A percentile compares a stretch with the other conserved stretches of the same genome.
phyloP scores from a whole-genome alignment of 2,888 invertebrate species.

The Protodeltote pygarga region DNA sequence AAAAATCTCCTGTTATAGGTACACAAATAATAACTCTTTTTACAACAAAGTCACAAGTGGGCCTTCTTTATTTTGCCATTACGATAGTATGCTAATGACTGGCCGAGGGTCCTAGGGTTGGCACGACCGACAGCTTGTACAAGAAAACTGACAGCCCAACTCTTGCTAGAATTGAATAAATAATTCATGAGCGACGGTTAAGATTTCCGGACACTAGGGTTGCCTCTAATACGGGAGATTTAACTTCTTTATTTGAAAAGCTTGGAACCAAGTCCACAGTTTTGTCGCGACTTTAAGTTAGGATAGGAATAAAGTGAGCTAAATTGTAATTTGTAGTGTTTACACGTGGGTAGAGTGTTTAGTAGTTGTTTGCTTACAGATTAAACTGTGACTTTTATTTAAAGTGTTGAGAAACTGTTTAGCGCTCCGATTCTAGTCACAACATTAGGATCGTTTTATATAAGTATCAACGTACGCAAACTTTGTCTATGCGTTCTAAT shows the following conservation, averaged over 20 bases:
- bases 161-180: constrained; percentile 47
- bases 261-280: constrained; percentile 23
- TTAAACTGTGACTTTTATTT: background rate
- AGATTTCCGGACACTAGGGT: constrained; percentile 35
- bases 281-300: constrained; percentile 21
- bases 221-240: constrained; percentile 35
- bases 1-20: too few species aligned
- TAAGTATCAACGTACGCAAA: too few species aligned
- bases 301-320: constrained; percentile 15
- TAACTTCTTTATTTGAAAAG: constrained; percentile 45
- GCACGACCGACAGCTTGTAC: constrained; percentile 45
- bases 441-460: too few species aligned
- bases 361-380: background rate
- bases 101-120: constrained; percentile 28
- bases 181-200: constrained; percentile 49
- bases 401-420: background rate
- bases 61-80: constrained; percentile 18
- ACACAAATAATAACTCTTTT: background rate
- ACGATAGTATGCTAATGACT: constrained; percentile 34
- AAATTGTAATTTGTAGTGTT: constrained; percentile 10
- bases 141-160: constrained; percentile 47
- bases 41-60: background rate
- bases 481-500: too few species aligned
- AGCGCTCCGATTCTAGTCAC: too few species aligned
- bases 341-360: background rate